A percentile compares a stretch with the other conserved stretches of the same genome.
phyloP scores from a whole-genome alignment of 2,113 vertebrate species.

The Tylochromis polylepis region DNA sequence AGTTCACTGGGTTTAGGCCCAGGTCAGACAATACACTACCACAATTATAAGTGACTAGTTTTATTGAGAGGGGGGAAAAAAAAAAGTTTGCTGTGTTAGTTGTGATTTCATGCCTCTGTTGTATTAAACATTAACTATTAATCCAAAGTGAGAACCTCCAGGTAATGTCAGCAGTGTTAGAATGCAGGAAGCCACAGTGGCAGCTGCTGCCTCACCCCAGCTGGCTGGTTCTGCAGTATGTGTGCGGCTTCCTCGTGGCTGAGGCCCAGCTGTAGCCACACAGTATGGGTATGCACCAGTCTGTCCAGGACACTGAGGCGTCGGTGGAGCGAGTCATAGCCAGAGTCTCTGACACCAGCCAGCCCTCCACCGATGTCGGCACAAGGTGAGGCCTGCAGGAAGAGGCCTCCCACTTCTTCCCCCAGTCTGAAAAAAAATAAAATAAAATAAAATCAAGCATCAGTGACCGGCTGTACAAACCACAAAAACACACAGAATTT shows the following conservation, averaged over 20 bases:
- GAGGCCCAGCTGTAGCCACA: constrained; percentile 89
- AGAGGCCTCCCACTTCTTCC: constrained; percentile 78
- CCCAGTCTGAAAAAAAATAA: constrained; percentile 68
- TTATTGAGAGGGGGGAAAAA: neutral
- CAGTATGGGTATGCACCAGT: constrained; percentile 83
- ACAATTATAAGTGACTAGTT: neutral
- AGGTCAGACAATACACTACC: neutral
- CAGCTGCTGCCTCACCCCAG: constrained; percentile 78
- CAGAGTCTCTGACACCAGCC: constrained; percentile 80
- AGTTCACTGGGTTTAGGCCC: neutral
- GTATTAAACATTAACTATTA: neutral
- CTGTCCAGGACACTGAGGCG: constrained; percentile 87
- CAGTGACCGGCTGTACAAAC: neutral
- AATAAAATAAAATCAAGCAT: neutral
- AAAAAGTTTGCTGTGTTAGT: neutral
- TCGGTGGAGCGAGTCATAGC: constrained; percentile 86
- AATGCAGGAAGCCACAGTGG: neutral
- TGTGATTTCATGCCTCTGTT: neutral
- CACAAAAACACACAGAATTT: fast-evolving
- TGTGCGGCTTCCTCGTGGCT: constrained; percentile 74
- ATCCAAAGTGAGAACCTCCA: neutral
- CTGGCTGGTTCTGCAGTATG: constrained; percentile 79
- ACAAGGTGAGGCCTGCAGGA: constrained; percentile 64
- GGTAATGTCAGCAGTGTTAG: neutral
- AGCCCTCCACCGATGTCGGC: constrained; percentile 60